Percentiles rank a stretch among this genome's conserved stretches.
Evolutionary conservation across 2,113 vertebrate species (phyloP).

Genomic region (Agapornis roseicollis): DNA sequence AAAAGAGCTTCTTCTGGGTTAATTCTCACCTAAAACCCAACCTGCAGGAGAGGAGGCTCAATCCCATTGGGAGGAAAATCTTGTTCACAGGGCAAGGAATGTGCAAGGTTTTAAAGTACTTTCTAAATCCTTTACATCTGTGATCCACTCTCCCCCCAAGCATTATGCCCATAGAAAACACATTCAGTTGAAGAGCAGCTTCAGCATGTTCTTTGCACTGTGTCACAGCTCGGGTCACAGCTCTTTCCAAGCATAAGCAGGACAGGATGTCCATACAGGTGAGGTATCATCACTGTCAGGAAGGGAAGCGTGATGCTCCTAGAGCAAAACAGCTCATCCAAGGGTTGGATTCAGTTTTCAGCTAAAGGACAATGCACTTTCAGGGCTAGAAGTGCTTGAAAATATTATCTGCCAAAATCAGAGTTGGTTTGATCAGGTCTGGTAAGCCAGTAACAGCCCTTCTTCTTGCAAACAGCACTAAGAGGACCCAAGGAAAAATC

Average conservation of each 20-base stretch:
- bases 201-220: neutral
- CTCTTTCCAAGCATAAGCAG: neutral
- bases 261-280: neutral
- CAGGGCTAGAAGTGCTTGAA: neutral
- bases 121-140: neutral
- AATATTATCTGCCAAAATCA: neutral
- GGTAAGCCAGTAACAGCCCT: neutral
- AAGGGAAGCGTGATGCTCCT: neutral
- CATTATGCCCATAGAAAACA: neutral
- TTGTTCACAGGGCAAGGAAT: neutral
- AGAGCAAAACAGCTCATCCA: neutral
- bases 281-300: neutral
- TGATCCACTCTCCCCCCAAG: neutral
- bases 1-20: neutral
- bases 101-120: neutral
- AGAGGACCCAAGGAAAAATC: neutral
- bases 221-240: neutral
- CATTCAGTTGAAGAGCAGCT: neutral
- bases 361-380: neutral
- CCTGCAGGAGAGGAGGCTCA: neutral
- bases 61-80: neutral
- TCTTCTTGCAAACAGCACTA: neutral
- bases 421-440: neutral
- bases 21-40: neutral
- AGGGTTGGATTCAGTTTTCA: neutral